These are phyloP conservation scores for Capromys pilorides DNA, from an alignment of 2,797 vertebrate genomes.

Conservation along the genomic window DNA sequence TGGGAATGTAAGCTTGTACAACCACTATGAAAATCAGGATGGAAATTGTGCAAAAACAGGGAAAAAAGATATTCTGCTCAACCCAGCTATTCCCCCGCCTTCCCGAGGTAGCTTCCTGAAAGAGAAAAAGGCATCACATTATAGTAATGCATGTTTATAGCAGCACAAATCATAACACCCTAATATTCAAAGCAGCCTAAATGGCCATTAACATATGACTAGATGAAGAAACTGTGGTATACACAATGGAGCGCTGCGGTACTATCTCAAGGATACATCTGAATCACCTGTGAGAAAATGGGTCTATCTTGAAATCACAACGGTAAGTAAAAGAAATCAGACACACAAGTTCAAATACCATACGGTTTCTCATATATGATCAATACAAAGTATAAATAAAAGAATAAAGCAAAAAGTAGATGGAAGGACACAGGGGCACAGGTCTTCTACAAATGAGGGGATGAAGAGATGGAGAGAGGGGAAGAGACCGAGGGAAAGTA, in stretches of 20 bases:
- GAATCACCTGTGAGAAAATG: not conserved
- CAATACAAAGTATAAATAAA: not conserved
- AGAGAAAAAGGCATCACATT: not conserved
- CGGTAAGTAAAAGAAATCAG: not conserved
- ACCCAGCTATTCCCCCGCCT: not conserved
- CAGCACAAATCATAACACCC: not conserved
- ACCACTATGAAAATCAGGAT: not conserved
- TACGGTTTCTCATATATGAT: not conserved
- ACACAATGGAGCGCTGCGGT: not conserved
- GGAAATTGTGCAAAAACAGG: not conserved
- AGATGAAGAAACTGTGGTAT: not conserved
- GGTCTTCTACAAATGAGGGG: not conserved
- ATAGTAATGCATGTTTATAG: not conserved
- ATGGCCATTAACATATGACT: not conserved
- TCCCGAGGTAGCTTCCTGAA: not conserved
- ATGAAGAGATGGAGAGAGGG: fast-evolving
- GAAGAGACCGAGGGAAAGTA: not conserved
- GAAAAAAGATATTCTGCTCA: not conserved
- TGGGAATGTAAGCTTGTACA: not conserved
- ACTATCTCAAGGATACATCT: not conserved
- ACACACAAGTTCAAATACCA: not conserved
- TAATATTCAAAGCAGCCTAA: not conserved
- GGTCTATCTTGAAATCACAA: not conserved
- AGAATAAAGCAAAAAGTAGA: not conserved
- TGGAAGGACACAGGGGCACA: not conserved